Percentiles rank a stretch among this genome's conserved stretches.
These are phyloP conservation scores for Eulithis testata DNA, from an alignment of 2,888 invertebrate genomes.

Conservation along the genomic window DNA sequence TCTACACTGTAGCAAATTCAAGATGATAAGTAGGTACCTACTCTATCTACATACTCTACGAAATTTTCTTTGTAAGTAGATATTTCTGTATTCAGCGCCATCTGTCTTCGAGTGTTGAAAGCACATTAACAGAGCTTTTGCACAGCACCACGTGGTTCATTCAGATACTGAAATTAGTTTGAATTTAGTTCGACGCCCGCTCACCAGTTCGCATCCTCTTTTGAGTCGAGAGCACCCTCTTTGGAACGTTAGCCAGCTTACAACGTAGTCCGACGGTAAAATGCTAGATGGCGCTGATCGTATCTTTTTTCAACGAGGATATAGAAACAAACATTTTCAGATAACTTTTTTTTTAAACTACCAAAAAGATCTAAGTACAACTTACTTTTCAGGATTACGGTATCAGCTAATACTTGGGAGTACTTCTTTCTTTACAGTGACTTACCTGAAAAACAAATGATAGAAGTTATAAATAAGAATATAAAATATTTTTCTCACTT, in stretches of 20 bases:
- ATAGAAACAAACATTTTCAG: no score
- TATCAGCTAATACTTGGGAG: no score
- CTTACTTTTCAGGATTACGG: no score
- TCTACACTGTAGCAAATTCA: no score
- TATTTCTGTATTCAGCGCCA: slow-evolving; percentile 30
- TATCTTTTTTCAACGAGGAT: slow-evolving; percentile 8
- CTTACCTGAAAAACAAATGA: slow-evolving; percentile 28
- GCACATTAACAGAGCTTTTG: neutral
- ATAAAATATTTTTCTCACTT: neutral
- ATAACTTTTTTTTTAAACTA: no score
- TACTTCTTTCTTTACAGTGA: neutral
- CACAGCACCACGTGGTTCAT: neutral
- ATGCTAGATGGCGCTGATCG: slow-evolving; percentile 44
- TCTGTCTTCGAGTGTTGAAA: slow-evolving; percentile 3
- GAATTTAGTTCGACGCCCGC: slow-evolving; percentile 22
- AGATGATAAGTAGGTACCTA: no score
- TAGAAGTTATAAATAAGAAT: neutral
- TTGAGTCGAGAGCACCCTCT: slow-evolving; percentile 19
- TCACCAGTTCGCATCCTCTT: slow-evolving; percentile 12
- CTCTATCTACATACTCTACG: no score
- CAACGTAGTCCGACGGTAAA: slow-evolving; percentile 31
- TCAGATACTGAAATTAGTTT: neutral
- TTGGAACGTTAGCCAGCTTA: slow-evolving; percentile 11
- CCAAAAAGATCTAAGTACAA: no score
- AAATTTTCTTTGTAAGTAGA: neutral